phyloP scores from a whole-genome alignment of 2,888 invertebrate genomes.

The Deilephila elpenor region DNA sequence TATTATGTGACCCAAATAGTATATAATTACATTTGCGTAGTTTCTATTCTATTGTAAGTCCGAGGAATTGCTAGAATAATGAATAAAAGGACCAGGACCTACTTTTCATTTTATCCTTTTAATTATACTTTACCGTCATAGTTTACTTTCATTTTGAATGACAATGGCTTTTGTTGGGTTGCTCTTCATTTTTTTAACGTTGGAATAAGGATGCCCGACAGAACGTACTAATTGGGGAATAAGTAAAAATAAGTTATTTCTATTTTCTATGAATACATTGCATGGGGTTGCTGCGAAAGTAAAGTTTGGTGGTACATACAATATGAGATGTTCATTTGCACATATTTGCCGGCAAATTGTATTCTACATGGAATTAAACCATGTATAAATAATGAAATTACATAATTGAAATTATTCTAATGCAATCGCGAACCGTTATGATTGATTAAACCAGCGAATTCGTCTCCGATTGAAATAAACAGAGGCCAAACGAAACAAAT shows the following conservation, averaged over 20 bases:
- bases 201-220: neutral
- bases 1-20: too few relatives aligned
- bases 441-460: too few relatives aligned
- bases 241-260: neutral
- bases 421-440: too few relatives aligned
- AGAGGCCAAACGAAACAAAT: constrained; percentile 14
- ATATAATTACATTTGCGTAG: too few relatives aligned
- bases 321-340: neutral
- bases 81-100: neutral
- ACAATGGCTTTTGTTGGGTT: neutral
- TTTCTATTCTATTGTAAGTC: too few relatives aligned
- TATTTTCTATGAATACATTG: neutral
- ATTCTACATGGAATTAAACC: too few relatives aligned
- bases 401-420: too few relatives aligned
- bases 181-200: neutral
- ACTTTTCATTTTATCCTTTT: neutral
- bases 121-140: neutral
- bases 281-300: neutral
- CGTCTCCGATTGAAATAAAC: too few relatives aligned
- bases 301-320: neutral
- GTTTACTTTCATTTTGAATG: neutral
- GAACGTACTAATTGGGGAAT: constrained; percentile 3
- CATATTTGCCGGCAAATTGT: too few relatives aligned
- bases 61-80: too few relatives aligned
- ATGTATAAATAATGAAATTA: too few relatives aligned